These are phyloP conservation scores for Drosophila merina DNA, from an alignment of 2,888 invertebrate species.

Conservation along the genomic window DNA sequence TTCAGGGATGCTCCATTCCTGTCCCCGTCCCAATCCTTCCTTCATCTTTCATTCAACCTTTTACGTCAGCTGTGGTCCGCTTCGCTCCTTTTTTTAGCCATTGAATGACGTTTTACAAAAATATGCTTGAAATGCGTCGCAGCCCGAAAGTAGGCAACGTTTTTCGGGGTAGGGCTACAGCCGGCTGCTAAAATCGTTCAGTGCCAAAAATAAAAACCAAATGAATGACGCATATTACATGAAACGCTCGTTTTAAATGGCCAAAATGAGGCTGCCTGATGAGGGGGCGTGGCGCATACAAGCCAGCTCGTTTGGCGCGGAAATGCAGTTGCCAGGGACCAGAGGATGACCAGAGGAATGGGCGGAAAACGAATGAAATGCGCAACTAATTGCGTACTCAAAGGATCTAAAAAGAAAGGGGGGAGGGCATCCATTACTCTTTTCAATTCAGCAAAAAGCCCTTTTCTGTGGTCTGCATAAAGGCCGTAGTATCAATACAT, in stretches of 20 bases:
- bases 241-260: conserved; percentile 39
- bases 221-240: conserved; percentile 60
- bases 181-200: conserved; percentile 27
- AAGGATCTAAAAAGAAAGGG: conserved; percentile 26
- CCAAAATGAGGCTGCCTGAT: conserved; percentile 7
- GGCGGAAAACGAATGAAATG: conserved; percentile 50
- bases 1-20: conserved; percentile 12
- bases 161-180: conserved; percentile 33
- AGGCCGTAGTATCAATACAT: background rate
- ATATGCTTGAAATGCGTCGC: conserved; percentile 50
- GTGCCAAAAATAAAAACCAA: conserved; percentile 63
- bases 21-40: background rate
- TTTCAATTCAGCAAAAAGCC: conserved; percentile 1
- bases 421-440: conserved; percentile 17
- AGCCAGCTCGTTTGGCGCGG: conserved; percentile 72
- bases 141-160: conserved; percentile 60
- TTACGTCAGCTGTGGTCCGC: conserved; percentile 8
- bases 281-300: conserved; percentile 45
- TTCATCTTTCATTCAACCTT: background rate
- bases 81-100: conserved; percentile 5
- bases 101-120: conserved; percentile 41
- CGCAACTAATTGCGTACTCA: conserved; percentile 74
- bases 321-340: conserved; percentile 62
- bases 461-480: conserved; percentile 2
- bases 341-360: conserved; percentile 45